Evolutionary conservation across 2,797 vertebrate species (phyloP), one percentile per base, ranked within the genome.

Genomic region (Lophotriccus pileatus): DNA sequence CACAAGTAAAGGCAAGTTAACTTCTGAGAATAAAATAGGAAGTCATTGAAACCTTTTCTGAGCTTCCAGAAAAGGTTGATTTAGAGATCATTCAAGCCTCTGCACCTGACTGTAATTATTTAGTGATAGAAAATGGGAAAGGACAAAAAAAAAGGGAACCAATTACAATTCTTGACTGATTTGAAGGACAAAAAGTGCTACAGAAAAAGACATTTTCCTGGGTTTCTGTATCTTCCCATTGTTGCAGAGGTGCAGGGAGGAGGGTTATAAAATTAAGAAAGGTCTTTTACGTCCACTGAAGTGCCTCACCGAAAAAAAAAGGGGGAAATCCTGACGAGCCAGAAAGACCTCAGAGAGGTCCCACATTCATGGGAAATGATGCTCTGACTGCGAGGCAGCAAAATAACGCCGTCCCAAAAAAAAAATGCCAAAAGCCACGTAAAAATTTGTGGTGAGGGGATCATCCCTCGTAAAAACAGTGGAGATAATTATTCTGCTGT

Each of bases 31-130:
- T 93, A 91, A 94, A 91, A 88, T 28, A 92, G 16, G 37, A 93
- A 95, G 34, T 49, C 32, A 74, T 47, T 84, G 87, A 96, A 93
- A 88, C 30, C 28, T 94, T 91, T 84, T 58, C 80, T 70, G 41
- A 88, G 56, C 62, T 90, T 90, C 70, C 34, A 66, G 49, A 76
- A 94, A 73, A 60, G 23, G 10, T 32, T 76, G 69, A 84, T 83
- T 72, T 89, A 80, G 68, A 77, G 56, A 94, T 89, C 78, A 36
- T 1, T 80, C 68, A 83, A 70, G 28, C 58, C 43, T 87, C 84
- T 96, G 87, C 76, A 95, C 85, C 59, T 96, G 91, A 67, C 56
- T 85, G 13, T 39, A 82, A 86, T 82, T 76, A 88, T 88, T 92
- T 43, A 74, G 37, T 49, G 60, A 56, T 1, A 55, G 32, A 59